Conservation (phyloP, 2,113 vertebrate genomes). For the Athene cunicularia region DNA sequence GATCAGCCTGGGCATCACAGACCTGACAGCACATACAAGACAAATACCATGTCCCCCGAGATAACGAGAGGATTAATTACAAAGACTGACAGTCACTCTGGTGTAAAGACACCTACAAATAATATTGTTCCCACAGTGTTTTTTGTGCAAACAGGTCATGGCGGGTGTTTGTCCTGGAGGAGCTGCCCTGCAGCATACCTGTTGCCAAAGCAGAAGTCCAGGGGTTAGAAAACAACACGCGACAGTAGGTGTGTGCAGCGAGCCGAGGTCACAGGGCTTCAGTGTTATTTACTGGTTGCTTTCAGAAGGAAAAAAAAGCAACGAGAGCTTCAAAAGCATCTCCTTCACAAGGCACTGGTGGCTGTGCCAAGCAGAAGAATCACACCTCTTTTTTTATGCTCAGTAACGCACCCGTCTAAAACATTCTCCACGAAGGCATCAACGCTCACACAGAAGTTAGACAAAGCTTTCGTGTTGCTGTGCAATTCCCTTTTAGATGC, state of each 20-base stretch:
- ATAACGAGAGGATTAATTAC: background rate
- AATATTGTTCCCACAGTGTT: too few species aligned
- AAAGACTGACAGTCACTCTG: background rate
- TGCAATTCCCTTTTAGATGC: background rate
- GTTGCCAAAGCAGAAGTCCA: background rate
- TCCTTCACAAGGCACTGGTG: background rate
- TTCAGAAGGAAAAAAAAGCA: background rate
- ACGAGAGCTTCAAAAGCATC: background rate
- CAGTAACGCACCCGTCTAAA: background rate
- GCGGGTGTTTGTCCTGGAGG: background rate
- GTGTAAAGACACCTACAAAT: background rate
- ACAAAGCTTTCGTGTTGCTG: background rate
- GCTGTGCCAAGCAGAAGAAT: background rate
- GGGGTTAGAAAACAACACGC: background rate
- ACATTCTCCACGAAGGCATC: background rate
- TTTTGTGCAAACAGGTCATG: background rate
- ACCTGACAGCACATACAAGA: background rate
- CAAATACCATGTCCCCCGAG: background rate
- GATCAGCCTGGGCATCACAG: background rate
- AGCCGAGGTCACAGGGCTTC: background rate
- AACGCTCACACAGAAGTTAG: background rate
- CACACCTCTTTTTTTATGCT: background rate
- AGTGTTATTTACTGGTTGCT: background rate
- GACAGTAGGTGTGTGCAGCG: fast-evolving
- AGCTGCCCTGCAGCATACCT: background rate